Evolutionary conservation across 2,113 vertebrate genomes (phyloP).

Genomic region (Patagioenas fasciata): DNA sequence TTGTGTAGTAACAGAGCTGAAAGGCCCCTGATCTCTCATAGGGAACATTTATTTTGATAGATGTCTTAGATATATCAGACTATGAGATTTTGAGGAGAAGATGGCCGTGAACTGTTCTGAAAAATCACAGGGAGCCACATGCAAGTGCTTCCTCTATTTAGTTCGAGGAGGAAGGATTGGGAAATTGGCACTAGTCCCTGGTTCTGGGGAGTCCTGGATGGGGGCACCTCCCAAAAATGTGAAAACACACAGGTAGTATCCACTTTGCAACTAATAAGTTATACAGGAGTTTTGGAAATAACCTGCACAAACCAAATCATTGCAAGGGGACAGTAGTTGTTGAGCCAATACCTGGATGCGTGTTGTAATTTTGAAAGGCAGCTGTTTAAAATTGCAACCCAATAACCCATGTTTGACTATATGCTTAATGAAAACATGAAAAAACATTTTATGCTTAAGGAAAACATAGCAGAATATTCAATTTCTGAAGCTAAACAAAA

Average conservation of each 20-base stretch:
- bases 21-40: background rate
- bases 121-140: background rate
- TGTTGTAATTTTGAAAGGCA: background rate
- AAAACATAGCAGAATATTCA: background rate
- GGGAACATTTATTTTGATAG: background rate
- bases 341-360: background rate
- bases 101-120: background rate
- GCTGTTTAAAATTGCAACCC: background rate
- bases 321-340: background rate
- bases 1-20: background rate
- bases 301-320: background rate
- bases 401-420: background rate
- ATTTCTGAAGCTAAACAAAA: background rate
- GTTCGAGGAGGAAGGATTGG: background rate
- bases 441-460: background rate
- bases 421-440: background rate
- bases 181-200: background rate
- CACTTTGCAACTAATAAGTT: background rate
- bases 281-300: background rate
- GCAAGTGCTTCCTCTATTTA: background rate
- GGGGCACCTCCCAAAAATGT: background rate
- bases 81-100: background rate
- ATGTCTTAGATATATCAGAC: background rate
- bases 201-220: background rate
- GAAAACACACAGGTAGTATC: background rate